Conservation (phyloP, 2,888 invertebrate species). For the Cataglyphis albicans region DNA sequence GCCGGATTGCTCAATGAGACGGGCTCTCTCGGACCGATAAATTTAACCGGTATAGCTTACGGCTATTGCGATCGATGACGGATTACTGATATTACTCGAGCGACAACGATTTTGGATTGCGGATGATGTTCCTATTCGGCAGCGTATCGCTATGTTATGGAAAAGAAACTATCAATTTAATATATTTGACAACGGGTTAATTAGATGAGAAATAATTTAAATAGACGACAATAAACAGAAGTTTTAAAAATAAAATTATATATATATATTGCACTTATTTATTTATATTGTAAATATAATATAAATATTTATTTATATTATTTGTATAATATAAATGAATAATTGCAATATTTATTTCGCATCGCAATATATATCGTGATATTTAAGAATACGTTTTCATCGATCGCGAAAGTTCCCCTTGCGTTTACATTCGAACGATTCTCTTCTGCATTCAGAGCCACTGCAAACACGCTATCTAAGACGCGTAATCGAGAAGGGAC, state of each 20-base stretch:
- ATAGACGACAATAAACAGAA: background rate
- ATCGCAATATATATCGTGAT: background rate
- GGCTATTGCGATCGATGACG: constrained; percentile 65
- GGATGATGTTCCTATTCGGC: constrained; percentile 3
- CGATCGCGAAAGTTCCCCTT: constrained; percentile 30
- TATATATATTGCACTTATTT: background rate
- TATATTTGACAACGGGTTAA: background rate
- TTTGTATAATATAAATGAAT: background rate
- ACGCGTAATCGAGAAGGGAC: constrained; percentile 49
- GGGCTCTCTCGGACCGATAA: constrained; percentile 58
- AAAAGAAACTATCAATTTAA: constrained; percentile 3
- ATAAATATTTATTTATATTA: background rate
- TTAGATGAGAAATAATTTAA: background rate
- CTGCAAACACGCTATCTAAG: constrained; percentile 46
- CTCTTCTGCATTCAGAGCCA: constrained; percentile 43
- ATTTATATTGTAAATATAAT: background rate
- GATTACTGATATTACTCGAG: constrained; percentile 44
- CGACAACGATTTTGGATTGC: constrained; percentile 18
- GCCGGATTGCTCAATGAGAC: constrained; percentile 59
- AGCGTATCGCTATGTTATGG: background rate
- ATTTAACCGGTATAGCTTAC: constrained; percentile 63
- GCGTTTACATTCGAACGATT: constrained; percentile 54
- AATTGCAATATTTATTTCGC: background rate
- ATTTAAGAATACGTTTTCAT: constrained; percentile 40
- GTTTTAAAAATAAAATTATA: constrained; percentile 1